Base-by-base conservation (phyloP, 2,888 invertebrate species). In the Lordiphosa andalusiaca region DNA sequence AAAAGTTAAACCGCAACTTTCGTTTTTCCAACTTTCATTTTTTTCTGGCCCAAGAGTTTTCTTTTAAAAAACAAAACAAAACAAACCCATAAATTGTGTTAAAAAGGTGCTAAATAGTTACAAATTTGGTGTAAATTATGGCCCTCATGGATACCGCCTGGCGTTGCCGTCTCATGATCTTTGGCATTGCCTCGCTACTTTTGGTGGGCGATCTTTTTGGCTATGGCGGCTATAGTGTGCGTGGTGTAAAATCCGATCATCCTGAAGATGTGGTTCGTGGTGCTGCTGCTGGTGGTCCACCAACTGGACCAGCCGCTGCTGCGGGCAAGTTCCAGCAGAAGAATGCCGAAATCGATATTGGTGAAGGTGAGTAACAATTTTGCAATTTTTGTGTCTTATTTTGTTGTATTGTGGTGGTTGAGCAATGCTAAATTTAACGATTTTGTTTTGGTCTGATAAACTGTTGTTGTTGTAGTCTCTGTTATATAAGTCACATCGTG, bases 131-230 rank as follows among this genome's bases (percentile, higher is more conserved):
- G 33, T 4, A 6, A 5, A 50, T 40, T 33, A 84, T 81, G 78
- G 69, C 75, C 19, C 49, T 73, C 36, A 88, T 90, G 86, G 88
- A 90, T 67, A 84, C 88, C 47, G 89, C 88, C 61, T 90, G 90
- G 90, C 87, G 89, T 60, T 89, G 89, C 73, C 89, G 89, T 55
- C 78, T 90, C 30, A 86, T 89, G 86, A 75, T 90, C 51, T 84
- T 89, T 35, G 85, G 84, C 50, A 83, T 88, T 42, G 69, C 89
- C 63, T 87, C 88, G 39, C 71, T 90, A 69, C 85, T 90, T 60
- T 68, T 89, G 53, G 89, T 89, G 63, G 90, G 90, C 50, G 90
- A 90, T 69, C 86, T 89, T 51, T 87, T 88, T 54, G 89, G 88
- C 50, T 89, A 88, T 59, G 88, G 88, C 35, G 88, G 88, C 39